Base-by-base conservation (phyloP, 1,140 invertebrate genomes). In the Zaprionus davidi region DNA sequence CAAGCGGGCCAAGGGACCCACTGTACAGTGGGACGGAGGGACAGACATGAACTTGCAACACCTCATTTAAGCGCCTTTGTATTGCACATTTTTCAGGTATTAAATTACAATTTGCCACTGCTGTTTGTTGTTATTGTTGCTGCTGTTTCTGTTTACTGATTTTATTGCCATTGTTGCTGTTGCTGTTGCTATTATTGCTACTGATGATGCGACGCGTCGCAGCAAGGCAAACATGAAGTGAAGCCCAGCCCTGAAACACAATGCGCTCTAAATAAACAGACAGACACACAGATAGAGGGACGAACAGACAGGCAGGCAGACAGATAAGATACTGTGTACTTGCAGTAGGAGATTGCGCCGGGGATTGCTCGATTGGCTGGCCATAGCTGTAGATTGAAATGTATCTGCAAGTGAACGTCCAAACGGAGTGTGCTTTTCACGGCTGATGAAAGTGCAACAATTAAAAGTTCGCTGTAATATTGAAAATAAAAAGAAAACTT, bases 21-120 rank as follows among this genome's bases (percentile, higher is more conserved):
- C n/a, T n/a, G n/a, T n/a, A n/a, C n/a, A n/a, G n/a, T n/a, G n/a
- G n/a, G n/a, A 38, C 36, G 2, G 9, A 26, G 55, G 59, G 51
- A 77, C 83, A 69, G 53, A 67, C 62, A 75, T 75, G 65, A 82
- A 78, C 83, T 88, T 87, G 84, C 84, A 87, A 87, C 84, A 88
- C 84, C 84, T 87, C 84, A 87, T 87, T 87, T 87, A 81, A 87
- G 81, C 85, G 81, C 85, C 60, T 87, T 88, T 87, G 83, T 87
- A 71, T 71, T 87, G 83, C 78, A 81, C 82, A 80, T 84, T 87
- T 88, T 78, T 81, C 77, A 72, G 66, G 75, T 87, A 84, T 87
- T 84, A 90, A 90, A 84, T 87, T 88, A 87, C 84, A 78, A 88
- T 87, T 84, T 84, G 78, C 78, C 71, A 81, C 75, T 76, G 71